Conservation (phyloP, 2,113 vertebrate species). For the Catharus bicknelli region DNA sequence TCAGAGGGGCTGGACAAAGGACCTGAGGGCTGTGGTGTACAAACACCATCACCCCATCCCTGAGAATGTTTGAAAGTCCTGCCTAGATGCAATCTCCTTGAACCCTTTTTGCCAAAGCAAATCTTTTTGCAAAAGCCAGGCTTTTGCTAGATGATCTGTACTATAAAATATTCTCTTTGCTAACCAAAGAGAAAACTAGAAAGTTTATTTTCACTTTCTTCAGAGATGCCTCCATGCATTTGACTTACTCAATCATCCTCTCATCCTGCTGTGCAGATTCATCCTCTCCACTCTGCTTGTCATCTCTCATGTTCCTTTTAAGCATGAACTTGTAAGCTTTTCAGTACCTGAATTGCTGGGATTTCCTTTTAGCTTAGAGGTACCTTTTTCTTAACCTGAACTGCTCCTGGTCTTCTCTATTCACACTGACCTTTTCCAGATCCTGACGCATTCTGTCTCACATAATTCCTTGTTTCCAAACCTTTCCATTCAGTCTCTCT, state of each 20-base stretch:
- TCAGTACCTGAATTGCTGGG: background rate
- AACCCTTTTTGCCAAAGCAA: background rate
- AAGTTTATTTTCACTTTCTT: background rate
- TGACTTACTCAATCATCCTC: background rate
- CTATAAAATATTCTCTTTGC: constrained; percentile 26
- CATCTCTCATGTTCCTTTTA: constrained; percentile 24
- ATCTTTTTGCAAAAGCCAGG: background rate
- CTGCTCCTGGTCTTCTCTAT: background rate
- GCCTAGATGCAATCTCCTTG: background rate
- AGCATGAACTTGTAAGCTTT: background rate
- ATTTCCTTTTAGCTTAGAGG: background rate
- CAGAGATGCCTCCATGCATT: background rate
- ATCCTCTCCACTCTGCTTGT: background rate
- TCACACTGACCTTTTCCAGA: background rate
- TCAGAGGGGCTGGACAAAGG: background rate
- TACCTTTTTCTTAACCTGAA: constrained; percentile 27
- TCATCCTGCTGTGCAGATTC: background rate
- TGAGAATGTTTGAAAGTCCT: background rate
- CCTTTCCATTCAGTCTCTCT: background rate
- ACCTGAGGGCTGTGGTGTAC: background rate
- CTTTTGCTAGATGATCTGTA: background rate
- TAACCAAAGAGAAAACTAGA: constrained; percentile 11
- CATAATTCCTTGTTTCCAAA: constrained; percentile 10
- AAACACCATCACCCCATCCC: background rate
- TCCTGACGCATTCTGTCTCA: constrained; percentile 12